Evolutionary conservation across 37 sponge, comb jelly and placozoan species (phyloP), one percentile per base, ranked within the genome.

Genomic region (Mnemiopsis leidyi): DNA sequence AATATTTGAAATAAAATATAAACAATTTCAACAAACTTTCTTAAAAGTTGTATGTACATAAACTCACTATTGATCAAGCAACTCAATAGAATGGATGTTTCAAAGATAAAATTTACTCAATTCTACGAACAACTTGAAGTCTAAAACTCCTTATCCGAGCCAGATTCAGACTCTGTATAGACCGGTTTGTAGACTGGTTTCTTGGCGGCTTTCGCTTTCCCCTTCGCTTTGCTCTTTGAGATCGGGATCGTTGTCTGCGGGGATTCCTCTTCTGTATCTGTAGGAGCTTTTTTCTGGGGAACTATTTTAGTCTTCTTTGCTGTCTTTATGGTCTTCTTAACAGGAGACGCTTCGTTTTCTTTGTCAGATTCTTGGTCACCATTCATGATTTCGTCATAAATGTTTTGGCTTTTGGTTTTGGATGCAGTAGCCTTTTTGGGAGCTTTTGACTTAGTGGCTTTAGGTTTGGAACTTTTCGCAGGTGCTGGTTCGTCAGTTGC

Each of bases 281-380:
- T 18, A 3, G n/a, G 3, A 28, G 75, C 3, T 18, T 71, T 71
- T 18, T 71, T 71, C 30, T n/a, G 25, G n/a, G 75, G 30, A 71
- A 71, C 75, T 29, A 71, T 71, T 25, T 71, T 71, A 23, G 75
- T 71, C 20, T 71, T 71, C 75, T 71, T 71, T 3, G 75, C 75
- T 29, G 30, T 28, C 75, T 71, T 71, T 28, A 28, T 7, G 3
- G 5, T 71, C 30, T 71, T 71, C 75, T 28, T 71, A 3, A 29
- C 30, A 23, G 30, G 30, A 5, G 75, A n/a, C 3, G 75, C 75
- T 25, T 71, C 75, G 30, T 71, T 71, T 25, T 71, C 75, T 28
- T 71, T 71, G 30, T 71, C 75, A 71, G 75, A 71, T 71, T 29
- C 25, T 5, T 18, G n/a, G 30, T 71, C 75, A 20, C 20, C 68